These are phyloP conservation scores for Notospermus geniculatus DNA, from an alignment of 1,140 invertebrate species.

Conservation along the genomic window DNA sequence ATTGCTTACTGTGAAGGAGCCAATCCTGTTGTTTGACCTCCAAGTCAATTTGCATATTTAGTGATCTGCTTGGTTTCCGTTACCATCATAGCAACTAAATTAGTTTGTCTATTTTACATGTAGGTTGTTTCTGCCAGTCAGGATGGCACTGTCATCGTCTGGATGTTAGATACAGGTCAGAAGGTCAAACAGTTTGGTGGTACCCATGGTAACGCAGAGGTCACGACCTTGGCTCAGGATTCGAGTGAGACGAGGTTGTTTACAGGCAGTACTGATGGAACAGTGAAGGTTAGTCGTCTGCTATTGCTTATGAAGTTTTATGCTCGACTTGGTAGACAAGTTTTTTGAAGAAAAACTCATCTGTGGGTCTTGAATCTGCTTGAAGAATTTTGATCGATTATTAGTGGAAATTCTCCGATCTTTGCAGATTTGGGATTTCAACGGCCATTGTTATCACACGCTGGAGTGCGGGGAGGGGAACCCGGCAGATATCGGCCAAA, in stretches of 20 bases:
- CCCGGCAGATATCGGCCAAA: constrained; percentile 51
- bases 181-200: constrained; percentile 52
- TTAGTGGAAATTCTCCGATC: not conserved
- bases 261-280: constrained; percentile 52
- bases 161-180: constrained; percentile 56
- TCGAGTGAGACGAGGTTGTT: constrained; percentile 42
- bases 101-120: too few relatives aligned
- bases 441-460: constrained; percentile 53
- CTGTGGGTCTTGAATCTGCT: too few relatives aligned
- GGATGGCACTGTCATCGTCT: constrained; percentile 49
- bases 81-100: too few relatives aligned
- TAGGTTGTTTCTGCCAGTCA: constrained; percentile 53
- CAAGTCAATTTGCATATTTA: too few relatives aligned
- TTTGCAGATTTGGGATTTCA: constrained; percentile 55
- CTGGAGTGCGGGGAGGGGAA: constrained; percentile 48
- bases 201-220: constrained; percentile 47
- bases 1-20: too few relatives aligned
- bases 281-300: constrained; percentile 53
- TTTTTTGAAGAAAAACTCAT: too few relatives aligned
- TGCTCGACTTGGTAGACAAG: not conserved
- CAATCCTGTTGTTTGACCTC: not conserved
- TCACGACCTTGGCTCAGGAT: constrained; percentile 52
- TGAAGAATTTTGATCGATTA: too few relatives aligned
- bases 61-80: too few relatives aligned
- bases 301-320: not conserved